Evolutionary conservation across 2,888 invertebrate genomes (phyloP).

Genomic region (Drosophila fulvimacula): DNA sequence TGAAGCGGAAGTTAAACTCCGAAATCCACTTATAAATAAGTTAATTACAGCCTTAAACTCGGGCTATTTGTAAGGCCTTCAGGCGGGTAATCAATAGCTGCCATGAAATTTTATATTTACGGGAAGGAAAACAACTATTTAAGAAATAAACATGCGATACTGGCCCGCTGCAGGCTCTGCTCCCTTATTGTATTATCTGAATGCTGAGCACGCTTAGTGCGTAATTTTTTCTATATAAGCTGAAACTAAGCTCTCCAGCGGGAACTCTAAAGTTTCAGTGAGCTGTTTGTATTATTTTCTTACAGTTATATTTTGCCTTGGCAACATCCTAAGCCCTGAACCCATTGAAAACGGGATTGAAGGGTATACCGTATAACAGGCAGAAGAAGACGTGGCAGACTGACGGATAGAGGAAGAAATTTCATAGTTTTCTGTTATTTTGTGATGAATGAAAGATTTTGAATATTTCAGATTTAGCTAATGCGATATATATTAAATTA

Average conservation of each 20-base stretch:
- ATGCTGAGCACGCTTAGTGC: background rate
- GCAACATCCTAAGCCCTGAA: background rate
- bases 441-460: too few species aligned
- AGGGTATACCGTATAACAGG: background rate
- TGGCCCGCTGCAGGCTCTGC: slow-evolving; percentile 6
- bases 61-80: background rate
- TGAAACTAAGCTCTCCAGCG: background rate
- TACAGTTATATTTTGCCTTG: background rate
- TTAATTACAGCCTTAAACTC: slow-evolving; percentile 6
- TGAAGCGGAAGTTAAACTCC: background rate
- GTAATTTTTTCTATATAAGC: background rate
- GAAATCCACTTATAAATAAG: slow-evolving; percentile 1
- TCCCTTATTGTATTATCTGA: background rate
- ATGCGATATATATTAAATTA: too few species aligned
- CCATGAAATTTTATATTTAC: background rate
- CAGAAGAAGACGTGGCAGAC: background rate
- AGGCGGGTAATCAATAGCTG: background rate
- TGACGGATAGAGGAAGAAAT: too few species aligned
- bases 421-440: too few species aligned
- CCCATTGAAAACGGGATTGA: background rate
- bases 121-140: background rate
- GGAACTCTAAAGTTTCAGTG: background rate
- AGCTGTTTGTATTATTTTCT: background rate
- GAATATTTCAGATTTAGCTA: too few species aligned
- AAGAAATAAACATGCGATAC: background rate